Conservation (phyloP, 2,888 invertebrate species). For the Cremastobaeus sp. region DNA sequence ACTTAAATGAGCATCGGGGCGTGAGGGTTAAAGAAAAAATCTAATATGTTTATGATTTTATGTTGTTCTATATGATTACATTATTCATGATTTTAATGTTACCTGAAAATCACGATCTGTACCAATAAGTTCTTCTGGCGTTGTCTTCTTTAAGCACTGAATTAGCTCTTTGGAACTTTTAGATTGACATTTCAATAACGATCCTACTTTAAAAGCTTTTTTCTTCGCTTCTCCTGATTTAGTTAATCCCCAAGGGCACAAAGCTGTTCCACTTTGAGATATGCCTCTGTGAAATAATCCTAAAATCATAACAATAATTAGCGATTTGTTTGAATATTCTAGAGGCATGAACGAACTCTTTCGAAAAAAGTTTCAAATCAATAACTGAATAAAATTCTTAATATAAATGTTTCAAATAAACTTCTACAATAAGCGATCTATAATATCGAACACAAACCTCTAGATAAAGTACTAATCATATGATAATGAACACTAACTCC, state of each 20-base stretch:
- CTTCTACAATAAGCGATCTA: too few relatives aligned
- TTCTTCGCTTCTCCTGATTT: slow-evolving; percentile 81
- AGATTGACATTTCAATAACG: slow-evolving; percentile 82
- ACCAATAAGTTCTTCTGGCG: slow-evolving; percentile 83
- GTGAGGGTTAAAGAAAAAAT: too few relatives aligned
- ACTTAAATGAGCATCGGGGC: too few relatives aligned
- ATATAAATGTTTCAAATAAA: background rate
- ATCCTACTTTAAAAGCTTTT: slow-evolving; percentile 82
- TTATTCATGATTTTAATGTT: slow-evolving; percentile 1
- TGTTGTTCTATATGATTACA: background rate
- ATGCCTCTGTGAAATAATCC: slow-evolving; percentile 86
- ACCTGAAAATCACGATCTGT: slow-evolving; percentile 85
- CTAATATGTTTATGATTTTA: too few relatives aligned
- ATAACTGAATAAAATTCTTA: background rate
- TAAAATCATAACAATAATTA: slow-evolving; percentile 74
- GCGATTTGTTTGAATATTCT: too few relatives aligned
- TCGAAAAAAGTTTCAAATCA: background rate
- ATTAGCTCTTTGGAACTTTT: slow-evolving; percentile 80
- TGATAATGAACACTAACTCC: slow-evolving; percentile 85
- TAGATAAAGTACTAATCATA: slow-evolving; percentile 82
- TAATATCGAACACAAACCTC: too few relatives aligned
- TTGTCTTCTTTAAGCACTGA: slow-evolving; percentile 82
- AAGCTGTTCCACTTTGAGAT: slow-evolving; percentile 86
- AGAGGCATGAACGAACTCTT: background rate
- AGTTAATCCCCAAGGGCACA: slow-evolving; percentile 84